A percentile compares a stretch with the other conserved stretches of the same genome.
Conservation (phyloP, 2,888 invertebrate genomes). For the Caenorhabditis zanzibari region DNA sequence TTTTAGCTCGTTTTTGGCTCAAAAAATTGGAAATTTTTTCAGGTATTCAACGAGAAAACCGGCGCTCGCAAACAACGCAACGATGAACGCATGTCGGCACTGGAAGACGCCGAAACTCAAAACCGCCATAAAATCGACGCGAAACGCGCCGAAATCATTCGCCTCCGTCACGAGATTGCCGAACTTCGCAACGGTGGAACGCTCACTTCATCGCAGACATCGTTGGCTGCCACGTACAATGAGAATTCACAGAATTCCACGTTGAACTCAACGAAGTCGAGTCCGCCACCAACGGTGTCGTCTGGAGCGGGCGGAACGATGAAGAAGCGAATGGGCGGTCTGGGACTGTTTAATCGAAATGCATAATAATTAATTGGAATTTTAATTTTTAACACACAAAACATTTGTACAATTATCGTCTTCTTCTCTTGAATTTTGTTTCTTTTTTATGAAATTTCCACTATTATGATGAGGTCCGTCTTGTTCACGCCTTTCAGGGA, state of each 20-base stretch:
- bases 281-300: slow-evolving; percentile 45
- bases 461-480: too few species aligned
- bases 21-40: too few species aligned
- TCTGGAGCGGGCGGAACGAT: slow-evolving; percentile 68
- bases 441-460: background rate
- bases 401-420: background rate
- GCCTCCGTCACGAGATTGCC: slow-evolving; percentile 59
- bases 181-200: slow-evolving; percentile 60
- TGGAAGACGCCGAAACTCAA: slow-evolving; percentile 39
- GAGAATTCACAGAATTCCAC: slow-evolving; percentile 62
- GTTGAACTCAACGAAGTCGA: slow-evolving; percentile 55
- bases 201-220: slow-evolving; percentile 60
- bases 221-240: slow-evolving; percentile 63
- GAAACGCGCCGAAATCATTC: slow-evolving; percentile 59
- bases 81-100: slow-evolving; percentile 42
- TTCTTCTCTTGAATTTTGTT: background rate
- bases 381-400: background rate
- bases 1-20: too few species aligned
- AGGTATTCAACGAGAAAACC: slow-evolving; percentile 65
- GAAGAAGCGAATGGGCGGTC: slow-evolving; percentile 77
- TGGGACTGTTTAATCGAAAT: slow-evolving; percentile 75
- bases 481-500: too few species aligned
- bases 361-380: slow-evolving; percentile 6
- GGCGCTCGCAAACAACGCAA: slow-evolving; percentile 50
- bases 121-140: slow-evolving; percentile 56